These are phyloP conservation scores for Halichondria panicea DNA, from an alignment of 37 sponge, comb jelly and placozoan genomes.

Conservation along the genomic window DNA sequence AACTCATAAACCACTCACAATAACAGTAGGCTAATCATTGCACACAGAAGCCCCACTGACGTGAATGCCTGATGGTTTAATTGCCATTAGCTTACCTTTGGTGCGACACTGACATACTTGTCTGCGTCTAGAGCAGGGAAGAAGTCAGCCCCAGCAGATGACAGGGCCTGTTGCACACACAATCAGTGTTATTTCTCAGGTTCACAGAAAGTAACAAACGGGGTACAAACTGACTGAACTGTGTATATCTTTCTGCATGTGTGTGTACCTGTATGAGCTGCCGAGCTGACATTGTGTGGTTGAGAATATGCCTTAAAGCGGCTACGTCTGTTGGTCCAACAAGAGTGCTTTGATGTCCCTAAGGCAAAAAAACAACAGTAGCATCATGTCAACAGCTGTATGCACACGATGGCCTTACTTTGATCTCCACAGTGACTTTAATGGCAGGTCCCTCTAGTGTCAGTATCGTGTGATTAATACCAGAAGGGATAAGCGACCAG, in stretches of 20 bases:
- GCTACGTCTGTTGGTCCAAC: slow-evolving; percentile 15
- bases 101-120: slow-evolving; percentile 54
- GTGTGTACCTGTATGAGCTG: slow-evolving; percentile 44
- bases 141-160: slow-evolving; percentile 57
- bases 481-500: slow-evolving; percentile 74
- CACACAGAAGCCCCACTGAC: background rate
- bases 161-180: slow-evolving; percentile 23
- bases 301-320: slow-evolving; percentile 26
- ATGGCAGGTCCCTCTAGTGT: slow-evolving; percentile 52
- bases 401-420: slow-evolving; percentile 30
- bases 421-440: slow-evolving; percentile 63
- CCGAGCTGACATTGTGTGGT: slow-evolving; percentile 38
- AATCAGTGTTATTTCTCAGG: background rate
- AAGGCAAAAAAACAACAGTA: background rate
- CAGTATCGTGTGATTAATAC: slow-evolving; percentile 46
- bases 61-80: background rate
- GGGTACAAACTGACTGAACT: no score
- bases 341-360: slow-evolving; percentile 32
- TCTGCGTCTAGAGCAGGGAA: slow-evolving; percentile 72
- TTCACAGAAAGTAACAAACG: no score
- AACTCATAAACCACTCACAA: no score
- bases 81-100: slow-evolving; percentile 54
- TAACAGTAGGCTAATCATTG: no score
- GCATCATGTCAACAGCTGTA: background rate
- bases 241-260: background rate